Percentiles rank a stretch among this genome's conserved stretches.
Conservation (phyloP, 2,888 invertebrate genomes). For the Chironomus tentans region DNA sequence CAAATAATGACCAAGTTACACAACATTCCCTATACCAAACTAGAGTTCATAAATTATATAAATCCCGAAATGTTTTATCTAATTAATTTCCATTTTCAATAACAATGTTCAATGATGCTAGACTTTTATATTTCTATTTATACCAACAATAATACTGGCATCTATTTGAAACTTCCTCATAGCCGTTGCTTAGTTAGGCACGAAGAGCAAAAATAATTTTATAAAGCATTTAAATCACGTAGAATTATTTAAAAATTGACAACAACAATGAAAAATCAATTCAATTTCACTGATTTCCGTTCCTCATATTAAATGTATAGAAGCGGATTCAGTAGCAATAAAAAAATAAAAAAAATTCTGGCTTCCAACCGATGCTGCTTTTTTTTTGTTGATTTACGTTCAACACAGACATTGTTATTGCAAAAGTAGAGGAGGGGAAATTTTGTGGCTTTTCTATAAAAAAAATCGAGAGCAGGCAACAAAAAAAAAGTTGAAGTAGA, state of each 20-base stretch:
- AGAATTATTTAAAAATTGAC: neutral
- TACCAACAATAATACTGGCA: too few relatives aligned
- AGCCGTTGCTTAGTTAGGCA: too few relatives aligned
- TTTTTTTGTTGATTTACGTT: neutral
- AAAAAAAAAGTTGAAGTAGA: neutral
- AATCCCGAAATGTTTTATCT: too few relatives aligned
- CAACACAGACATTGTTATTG: neutral
- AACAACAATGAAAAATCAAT: conserved; percentile 13
- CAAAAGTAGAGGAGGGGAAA: neutral
- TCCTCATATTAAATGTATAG: neutral
- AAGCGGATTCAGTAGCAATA: neutral
- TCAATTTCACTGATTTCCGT: conserved; percentile 13
- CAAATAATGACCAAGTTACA: too few relatives aligned
- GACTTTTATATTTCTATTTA: too few relatives aligned
- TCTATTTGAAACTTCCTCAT: too few relatives aligned
- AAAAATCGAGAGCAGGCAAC: neutral
- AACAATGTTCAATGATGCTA: too few relatives aligned
- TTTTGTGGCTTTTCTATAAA: neutral
- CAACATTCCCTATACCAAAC: too few relatives aligned
- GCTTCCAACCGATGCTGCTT: neutral
- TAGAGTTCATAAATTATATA: too few relatives aligned
- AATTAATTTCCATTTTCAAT: too few relatives aligned
- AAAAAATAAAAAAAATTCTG: neutral
- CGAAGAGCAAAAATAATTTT: too few relatives aligned
- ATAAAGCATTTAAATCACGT: neutral